These are phyloP conservation scores for Stegodyphus dumicola DNA, from an alignment of 1,140 invertebrate genomes.

Conservation along the genomic window DNA sequence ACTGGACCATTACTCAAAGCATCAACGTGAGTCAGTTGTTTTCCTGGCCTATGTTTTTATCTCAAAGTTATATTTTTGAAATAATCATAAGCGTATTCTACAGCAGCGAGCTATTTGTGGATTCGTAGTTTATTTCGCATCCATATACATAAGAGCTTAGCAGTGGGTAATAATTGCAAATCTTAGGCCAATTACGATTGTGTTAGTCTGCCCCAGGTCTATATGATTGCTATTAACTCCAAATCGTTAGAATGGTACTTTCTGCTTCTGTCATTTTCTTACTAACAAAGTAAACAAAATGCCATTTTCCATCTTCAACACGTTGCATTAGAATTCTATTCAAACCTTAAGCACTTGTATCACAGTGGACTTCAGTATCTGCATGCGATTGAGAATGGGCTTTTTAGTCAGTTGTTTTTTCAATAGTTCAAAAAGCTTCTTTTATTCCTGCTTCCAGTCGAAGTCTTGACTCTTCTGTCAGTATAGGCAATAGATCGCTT, in stretches of 20 bases:
- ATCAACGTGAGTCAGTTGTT: background rate
- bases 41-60: background rate
- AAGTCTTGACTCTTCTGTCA: background rate
- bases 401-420: background rate
- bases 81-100: background rate
- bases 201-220: conserved; percentile 10
- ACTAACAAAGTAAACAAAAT: conserved; percentile 38
- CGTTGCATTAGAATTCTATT: conserved; percentile 19
- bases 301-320: conserved; percentile 4
- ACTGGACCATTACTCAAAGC: background rate
- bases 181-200: conserved; percentile 10
- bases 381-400: background rate
- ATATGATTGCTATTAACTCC: conserved; percentile 9
- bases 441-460: background rate
- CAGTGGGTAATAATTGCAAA: conserved; percentile 44
- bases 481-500: background rate
- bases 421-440: background rate
- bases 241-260: conserved; percentile 34
- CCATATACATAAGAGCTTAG: conserved; percentile 21
- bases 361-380: conserved; percentile 31
- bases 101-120: conserved; percentile 17
- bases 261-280: conserved; percentile 9
- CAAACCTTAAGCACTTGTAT: conserved; percentile 21
- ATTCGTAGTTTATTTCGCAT: background rate
- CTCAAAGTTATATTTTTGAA: background rate